Conservation (phyloP, 2,113 vertebrate genomes). For the Dipodomys spectabilis region DNA sequence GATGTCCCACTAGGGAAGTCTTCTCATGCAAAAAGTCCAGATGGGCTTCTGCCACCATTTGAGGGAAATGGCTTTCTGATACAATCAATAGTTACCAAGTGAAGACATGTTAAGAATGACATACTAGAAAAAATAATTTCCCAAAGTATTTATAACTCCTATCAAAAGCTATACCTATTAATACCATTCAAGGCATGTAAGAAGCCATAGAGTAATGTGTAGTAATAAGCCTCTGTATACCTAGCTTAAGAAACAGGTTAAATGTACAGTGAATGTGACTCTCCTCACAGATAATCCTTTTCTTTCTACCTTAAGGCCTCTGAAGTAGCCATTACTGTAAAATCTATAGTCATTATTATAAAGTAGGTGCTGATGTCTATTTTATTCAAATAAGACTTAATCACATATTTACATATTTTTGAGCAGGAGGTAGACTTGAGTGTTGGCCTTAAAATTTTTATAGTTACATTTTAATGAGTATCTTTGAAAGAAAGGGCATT, state of each 20-base stretch:
- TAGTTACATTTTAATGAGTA: conserved; percentile 30
- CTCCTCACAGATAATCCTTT: no score
- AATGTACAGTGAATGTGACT: background rate
- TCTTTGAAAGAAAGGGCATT: background rate
- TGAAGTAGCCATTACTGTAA: background rate
- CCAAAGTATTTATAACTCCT: background rate
- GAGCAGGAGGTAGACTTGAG: background rate
- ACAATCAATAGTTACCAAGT: background rate
- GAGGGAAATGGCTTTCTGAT: conserved; percentile 19
- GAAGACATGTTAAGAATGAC: background rate
- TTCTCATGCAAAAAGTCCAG: background rate
- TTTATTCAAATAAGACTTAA: conserved; percentile 8
- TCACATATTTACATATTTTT: background rate
- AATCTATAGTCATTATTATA: background rate
- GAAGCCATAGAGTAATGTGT: background rate
- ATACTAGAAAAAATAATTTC: background rate
- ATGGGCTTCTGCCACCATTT: background rate
- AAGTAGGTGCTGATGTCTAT: background rate
- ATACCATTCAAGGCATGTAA: background rate
- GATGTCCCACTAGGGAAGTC: background rate
- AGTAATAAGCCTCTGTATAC: background rate
- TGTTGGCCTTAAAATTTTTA: conserved; percentile 14
- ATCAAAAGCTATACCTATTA: background rate
- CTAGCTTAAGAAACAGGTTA: background rate
- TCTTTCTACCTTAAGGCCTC: background rate